Base-by-base conservation (phyloP, 2,113 vertebrate species). In the Telmatochromis sp. region DNA sequence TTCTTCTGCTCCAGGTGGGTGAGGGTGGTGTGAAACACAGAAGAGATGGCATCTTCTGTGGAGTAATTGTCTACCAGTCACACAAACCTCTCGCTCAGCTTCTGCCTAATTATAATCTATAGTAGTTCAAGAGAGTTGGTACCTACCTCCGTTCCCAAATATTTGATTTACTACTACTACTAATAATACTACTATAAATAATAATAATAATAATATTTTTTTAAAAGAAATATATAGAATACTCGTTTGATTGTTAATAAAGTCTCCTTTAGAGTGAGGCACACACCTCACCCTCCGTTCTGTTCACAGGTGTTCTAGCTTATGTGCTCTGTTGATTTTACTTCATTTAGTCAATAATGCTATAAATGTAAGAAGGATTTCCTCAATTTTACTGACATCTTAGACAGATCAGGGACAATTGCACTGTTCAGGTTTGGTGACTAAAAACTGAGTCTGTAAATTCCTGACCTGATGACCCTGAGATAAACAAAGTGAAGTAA, bases 121-220 rank as follows among this genome's bases (percentile, higher is more conserved):
- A 70, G 37, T 70, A 42, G 21, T 21, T 26, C 7, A 42, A 42
- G 21, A 4, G 65, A 70, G 63, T 23, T 70, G 35, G 63, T 70
- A 70, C 2, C 35, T 68, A 5, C n/a, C 4, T 70, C 65, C 9
- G n/a, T 70, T 23, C 37, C 37, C 5, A 37, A 26, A 70, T 6
- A 42, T 42, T 42, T 70, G n/a, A 65, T n/a, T 40, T 11, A 33
- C 5, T 31, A 60, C 5, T 60, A 58, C 5, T 58, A 57, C 7
- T 55, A 55, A 0, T 55, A 55, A 0, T 54, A 14, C 1, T 45
- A 17, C 0, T 51, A 9, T 0, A 8, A 4, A 2, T 21, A 4
- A 11, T 53, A 6, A 8, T 49, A 13, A 60, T 31, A 9, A 60
- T 35, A 11, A 60, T 33, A 33, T 10, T 31, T 17, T 10, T 60